A percentile compares a stretch with the other conserved stretches of the same genome.
Evolutionary conservation across 2,113 vertebrate species (phyloP).

Genomic region (Ctenomys sociabilis): DNA sequence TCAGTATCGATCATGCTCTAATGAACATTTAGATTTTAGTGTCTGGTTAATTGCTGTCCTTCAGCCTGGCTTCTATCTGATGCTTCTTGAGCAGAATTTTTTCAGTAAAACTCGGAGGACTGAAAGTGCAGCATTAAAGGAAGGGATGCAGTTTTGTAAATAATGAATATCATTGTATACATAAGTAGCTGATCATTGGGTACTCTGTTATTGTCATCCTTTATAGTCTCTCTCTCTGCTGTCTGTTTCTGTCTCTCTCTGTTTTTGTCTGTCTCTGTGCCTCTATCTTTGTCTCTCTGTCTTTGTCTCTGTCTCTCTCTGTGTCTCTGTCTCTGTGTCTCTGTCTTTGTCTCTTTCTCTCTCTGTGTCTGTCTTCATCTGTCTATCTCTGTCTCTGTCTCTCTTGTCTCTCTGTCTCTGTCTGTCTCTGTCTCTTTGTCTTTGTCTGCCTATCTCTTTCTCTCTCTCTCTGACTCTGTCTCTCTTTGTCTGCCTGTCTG

Average conservation of each 20-base stretch:
- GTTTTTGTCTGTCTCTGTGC: too few relatives aligned
- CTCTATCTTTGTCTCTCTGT: too few relatives aligned
- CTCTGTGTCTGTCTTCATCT: too few relatives aligned
- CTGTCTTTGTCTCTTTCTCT: too few relatives aligned
- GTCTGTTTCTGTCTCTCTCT: background rate
- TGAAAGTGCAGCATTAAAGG: background rate
- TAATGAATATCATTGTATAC: background rate
- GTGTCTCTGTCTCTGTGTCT: too few relatives aligned
- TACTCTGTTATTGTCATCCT: fast-evolving
- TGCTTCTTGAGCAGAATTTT: background rate
- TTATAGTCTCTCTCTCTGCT: background rate
- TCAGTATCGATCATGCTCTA: background rate
- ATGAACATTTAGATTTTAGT: background rate
- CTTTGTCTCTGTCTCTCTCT: too few relatives aligned
- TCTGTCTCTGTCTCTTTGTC: too few relatives aligned
- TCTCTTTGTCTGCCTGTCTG: too few relatives aligned
- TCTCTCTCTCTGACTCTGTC: too few relatives aligned
- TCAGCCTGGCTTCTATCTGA: background rate
- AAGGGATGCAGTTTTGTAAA: background rate
- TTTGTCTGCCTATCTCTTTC: too few relatives aligned
- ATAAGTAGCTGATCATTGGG: background rate
- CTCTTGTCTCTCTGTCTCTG: too few relatives aligned
- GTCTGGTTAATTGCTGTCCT: background rate
- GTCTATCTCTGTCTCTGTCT: too few relatives aligned
- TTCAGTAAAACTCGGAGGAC: background rate